Percentiles rank a stretch among this genome's conserved stretches.
phyloP scores from a whole-genome alignment of 2,888 invertebrate species.

The Rhagium mordax region DNA sequence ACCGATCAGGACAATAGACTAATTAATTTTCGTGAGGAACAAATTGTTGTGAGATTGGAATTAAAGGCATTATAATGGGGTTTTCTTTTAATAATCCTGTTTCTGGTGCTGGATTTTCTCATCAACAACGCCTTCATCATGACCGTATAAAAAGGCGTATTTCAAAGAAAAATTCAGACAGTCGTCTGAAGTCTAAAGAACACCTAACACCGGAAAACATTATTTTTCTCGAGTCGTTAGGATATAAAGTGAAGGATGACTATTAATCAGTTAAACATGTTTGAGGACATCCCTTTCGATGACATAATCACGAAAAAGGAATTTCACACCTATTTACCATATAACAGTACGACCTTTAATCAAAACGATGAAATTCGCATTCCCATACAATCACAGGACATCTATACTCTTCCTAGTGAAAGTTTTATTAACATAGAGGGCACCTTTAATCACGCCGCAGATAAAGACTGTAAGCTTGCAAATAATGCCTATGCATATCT shows the following conservation, averaged over 20 bases:
- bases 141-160: neutral
- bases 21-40: neutral
- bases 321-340: no score
- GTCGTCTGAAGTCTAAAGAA: neutral
- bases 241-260: neutral
- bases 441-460: neutral
- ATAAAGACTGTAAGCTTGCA: neutral
- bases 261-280: neutral
- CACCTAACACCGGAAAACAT: neutral
- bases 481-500: conserved; percentile 3
- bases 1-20: neutral
- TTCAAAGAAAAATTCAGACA: neutral
- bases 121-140: no score
- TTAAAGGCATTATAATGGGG: neutral
- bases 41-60: neutral
- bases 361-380: no score
- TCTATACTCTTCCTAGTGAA: neutral
- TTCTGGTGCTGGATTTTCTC: neutral
- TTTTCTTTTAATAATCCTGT: neutral
- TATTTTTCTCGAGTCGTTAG: neutral
- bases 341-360: no score
- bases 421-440: neutral
- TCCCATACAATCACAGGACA: neutral
- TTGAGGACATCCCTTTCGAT: neutral
- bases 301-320: no score